These are phyloP conservation scores for Cryptops parisi DNA, from an alignment of 2,888 invertebrate genomes.

Conservation along the genomic window DNA sequence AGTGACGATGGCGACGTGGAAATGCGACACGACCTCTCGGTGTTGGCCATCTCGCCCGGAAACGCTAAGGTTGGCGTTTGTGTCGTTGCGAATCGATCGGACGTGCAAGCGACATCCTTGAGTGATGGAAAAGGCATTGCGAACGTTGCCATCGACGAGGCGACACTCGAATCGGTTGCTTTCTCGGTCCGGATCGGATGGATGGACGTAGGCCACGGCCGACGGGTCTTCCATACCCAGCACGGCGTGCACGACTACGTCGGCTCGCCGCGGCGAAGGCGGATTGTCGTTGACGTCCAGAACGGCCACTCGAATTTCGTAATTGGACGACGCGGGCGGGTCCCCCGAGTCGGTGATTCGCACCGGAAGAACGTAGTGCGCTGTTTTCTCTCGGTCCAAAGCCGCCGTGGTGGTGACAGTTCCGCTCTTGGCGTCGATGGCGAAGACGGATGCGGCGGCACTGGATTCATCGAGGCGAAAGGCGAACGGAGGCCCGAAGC, in stretches of 20 bases:
- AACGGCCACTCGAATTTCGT: constrained; percentile 56
- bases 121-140: constrained; percentile 39
- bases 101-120: constrained; percentile 52
- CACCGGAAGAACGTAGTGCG: constrained; percentile 56
- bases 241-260: constrained; percentile 56
- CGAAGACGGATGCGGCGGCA: constrained; percentile 58
- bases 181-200: constrained; percentile 76
- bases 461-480: constrained; percentile 64
- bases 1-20: constrained; percentile 62
- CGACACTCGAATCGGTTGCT: constrained; percentile 82
- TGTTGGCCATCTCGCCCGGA: constrained; percentile 82
- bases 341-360: constrained; percentile 78
- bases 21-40: constrained; percentile 68
- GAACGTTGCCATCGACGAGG: constrained; percentile 38
- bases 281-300: constrained; percentile 84
- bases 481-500: constrained; percentile 79
- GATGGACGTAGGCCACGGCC: constrained; percentile 78
- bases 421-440: constrained; percentile 64
- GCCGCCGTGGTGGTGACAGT: constrained; percentile 58
- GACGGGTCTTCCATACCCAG: constrained; percentile 83
- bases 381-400: constrained; percentile 67
- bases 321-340: constrained; percentile 67
- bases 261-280: constrained; percentile 64
- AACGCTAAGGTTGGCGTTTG: constrained; percentile 47
- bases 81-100: constrained; percentile 42